Evolutionary conservation across 37 sponge, comb jelly and placozoan species (phyloP).

Genomic region (Eunapius fragilis): DNA sequence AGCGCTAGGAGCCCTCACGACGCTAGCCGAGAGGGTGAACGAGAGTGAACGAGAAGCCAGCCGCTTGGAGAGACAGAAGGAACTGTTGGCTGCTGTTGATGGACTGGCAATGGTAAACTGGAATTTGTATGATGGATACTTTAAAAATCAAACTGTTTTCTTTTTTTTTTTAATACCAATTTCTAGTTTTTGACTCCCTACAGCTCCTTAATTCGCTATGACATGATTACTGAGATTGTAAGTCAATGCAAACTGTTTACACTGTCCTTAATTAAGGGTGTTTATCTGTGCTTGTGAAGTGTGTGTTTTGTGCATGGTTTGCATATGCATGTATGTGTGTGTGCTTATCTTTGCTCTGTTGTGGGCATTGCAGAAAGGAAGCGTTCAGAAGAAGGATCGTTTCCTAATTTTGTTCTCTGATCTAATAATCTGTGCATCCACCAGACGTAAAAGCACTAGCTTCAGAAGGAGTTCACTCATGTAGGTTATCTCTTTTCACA

Average conservation of each 20-base stretch:
- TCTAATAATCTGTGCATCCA: slow-evolving; percentile 62
- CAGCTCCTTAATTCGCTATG: slow-evolving; percentile 57
- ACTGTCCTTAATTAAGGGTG: not conserved
- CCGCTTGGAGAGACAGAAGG: slow-evolving; percentile 53
- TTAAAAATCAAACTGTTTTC: no score
- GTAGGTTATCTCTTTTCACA: not conserved
- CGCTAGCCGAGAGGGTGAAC: slow-evolving; percentile 79
- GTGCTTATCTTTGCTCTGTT: not conserved
- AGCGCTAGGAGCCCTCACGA: slow-evolving; percentile 72
- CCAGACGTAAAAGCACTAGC: slow-evolving; percentile 61
- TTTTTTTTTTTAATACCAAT: no score
- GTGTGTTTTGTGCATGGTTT: not conserved
- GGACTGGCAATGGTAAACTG: slow-evolving; percentile 62
- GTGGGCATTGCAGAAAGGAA: slow-evolving; percentile 28
- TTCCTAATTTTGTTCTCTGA: slow-evolving; percentile 73
- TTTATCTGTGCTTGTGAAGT: no score
- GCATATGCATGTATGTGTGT: slow-evolving; percentile 9
- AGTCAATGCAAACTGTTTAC: slow-evolving; percentile 4
- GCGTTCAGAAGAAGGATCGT: slow-evolving; percentile 66
- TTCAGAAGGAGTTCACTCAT: slow-evolving; percentile 49
- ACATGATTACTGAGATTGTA: slow-evolving; percentile 74
- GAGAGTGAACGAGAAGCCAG: slow-evolving; percentile 69
- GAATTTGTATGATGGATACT: no score
- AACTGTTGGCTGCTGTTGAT: slow-evolving; percentile 71
- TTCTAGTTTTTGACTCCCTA: slow-evolving; percentile 49